Evolutionary conservation across 2,113 vertebrate species (phyloP), one percentile per base, ranked within the genome.

Genomic region (Motacilla tschutschensis): DNA sequence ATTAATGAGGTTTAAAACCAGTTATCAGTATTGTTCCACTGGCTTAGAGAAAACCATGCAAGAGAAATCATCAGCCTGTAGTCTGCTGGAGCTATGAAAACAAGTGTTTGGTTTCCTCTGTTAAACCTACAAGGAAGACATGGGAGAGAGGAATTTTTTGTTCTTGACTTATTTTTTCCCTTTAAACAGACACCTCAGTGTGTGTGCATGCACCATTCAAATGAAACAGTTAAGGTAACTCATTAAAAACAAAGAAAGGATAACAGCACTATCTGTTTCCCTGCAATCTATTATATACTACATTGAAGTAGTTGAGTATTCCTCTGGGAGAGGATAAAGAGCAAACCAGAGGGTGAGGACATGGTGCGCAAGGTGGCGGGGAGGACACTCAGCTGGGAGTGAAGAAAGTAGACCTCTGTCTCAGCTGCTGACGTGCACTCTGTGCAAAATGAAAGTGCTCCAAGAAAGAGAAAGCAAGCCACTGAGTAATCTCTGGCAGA

Each of bases 141-240:
- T 29, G 5, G 17, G 29, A 86, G 10, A 40, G 17, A 72, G 14
- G 29, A 22, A 35, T 22, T 8, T 41, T 13, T 63, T 71, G 6
- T 19, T 54, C 16, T 63, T 79, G 11, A 20, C 13, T 58, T 63
- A 7, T 25, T 57, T 57, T 47, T 46, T 31, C 24, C 12, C 6
- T 83, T 89, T 66, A 55, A 76, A 50, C 14, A 54, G 29, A 72
- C 9, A 73, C 22, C 0, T 0, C 6, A 50, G 17, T 4, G 0
- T 40, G 55, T 36, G 1, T 36, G 5, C 1, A 5, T 0, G 0
- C 31, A 43, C 26, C 11, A 10, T 70, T 66, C 38, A 83, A 77
- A 46, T 4, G 8, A 5, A 65, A 17, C 22, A 50, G 31, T 47
- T 62, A 29, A 28, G 7, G 31, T 70, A 73, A 53, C 8, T 25